Percentiles rank a stretch among this genome's conserved stretches.
Evolutionary conservation across 2,797 vertebrate species (phyloP).

Genomic region (Diglossa cyanea): DNA sequence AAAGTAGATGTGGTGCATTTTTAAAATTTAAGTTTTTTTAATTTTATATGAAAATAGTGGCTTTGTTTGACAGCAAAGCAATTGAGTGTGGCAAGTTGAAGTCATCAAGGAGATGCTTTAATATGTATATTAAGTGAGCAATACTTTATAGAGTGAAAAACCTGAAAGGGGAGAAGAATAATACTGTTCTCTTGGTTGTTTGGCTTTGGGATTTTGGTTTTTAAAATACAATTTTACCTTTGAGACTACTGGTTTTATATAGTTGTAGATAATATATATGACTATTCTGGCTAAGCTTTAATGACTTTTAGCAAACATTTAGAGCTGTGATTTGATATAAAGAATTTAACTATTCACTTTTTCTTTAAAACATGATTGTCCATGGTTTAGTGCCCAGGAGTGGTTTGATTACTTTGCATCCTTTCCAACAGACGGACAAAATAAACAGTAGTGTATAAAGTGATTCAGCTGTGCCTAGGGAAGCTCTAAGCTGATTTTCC

Average conservation of each 20-base stretch:
- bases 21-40: background rate
- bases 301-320: background rate
- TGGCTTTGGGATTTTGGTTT: slow-evolving; percentile 8
- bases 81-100: background rate
- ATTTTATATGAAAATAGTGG: background rate
- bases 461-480: slow-evolving; percentile 23
- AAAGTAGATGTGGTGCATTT: background rate
- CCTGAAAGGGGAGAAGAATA: background rate
- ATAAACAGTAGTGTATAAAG: slow-evolving; percentile 35
- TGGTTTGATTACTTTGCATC: slow-evolving; percentile 43
- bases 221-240: background rate
- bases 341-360: background rate
- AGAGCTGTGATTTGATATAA: background rate
- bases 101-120: background rate
- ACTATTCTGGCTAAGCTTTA: slow-evolving; percentile 29
- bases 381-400: background rate
- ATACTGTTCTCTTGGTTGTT: background rate
- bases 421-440: slow-evolving; percentile 42
- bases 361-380: background rate
- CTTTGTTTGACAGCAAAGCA: slow-evolving; percentile 4
- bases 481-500: slow-evolving; percentile 30
- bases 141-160: background rate
- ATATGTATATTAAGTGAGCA: background rate
- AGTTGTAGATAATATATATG: slow-evolving; percentile 8
- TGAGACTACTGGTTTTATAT: background rate